Conservation (phyloP, 2,113 vertebrate species). For the Ornithorhynchus anatinus region DNA sequence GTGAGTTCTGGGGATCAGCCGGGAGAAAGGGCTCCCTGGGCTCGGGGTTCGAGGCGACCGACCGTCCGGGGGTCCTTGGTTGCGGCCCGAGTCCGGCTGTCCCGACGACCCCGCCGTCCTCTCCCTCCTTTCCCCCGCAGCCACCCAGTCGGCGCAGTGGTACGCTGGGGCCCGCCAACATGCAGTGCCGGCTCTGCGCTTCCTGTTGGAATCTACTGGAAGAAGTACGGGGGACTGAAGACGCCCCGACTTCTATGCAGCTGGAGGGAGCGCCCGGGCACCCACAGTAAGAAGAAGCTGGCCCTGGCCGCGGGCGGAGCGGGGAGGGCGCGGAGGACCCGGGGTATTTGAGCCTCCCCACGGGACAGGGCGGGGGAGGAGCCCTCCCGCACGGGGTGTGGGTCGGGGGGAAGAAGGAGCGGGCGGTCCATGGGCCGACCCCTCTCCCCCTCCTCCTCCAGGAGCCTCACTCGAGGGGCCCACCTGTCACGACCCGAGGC, state of each 20-base stretch:
- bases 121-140: slow-evolving; percentile 9
- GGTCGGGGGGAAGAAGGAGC: no score
- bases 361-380: background rate
- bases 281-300: slow-evolving; percentile 75
- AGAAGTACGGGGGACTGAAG: slow-evolving; percentile 93
- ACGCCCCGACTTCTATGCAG: slow-evolving; percentile 92
- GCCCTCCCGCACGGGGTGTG: background rate
- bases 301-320: background rate
- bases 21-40: background rate
- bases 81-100: background rate
- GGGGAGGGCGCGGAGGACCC: background rate
- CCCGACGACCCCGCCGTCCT: background rate
- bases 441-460: slow-evolving; percentile 3
- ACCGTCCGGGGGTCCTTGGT: no score
- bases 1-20: slow-evolving; percentile 72
- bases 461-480: slow-evolving; percentile 79
- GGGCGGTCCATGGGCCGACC: background rate
- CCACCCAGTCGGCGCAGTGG: slow-evolving; percentile 92
- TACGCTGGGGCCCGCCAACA: slow-evolving; percentile 97
- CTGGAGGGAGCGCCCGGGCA: slow-evolving; percentile 86
- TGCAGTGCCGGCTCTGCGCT: slow-evolving; percentile 94
- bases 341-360: background rate
- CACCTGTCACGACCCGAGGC: slow-evolving; percentile 90
- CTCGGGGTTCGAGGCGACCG: no score
- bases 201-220: slow-evolving; percentile 98